Percentiles rank a stretch among this genome's conserved stretches.
phyloP scores from a whole-genome alignment of 1,140 invertebrate genomes.

The Drosophila serrata region DNA sequence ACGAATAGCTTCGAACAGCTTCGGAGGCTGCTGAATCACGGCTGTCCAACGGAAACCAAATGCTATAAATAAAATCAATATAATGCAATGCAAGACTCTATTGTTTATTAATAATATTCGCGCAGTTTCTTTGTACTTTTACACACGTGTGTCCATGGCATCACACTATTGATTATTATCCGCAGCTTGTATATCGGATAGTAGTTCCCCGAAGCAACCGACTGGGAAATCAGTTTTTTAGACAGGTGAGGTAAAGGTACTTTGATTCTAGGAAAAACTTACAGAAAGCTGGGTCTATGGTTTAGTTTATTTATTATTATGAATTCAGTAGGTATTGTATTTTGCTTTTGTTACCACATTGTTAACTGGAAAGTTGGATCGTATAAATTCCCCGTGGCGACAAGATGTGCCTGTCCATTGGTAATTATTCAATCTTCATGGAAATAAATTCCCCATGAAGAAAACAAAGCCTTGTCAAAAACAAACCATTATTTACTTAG shows the following conservation, averaged over 20 bases:
- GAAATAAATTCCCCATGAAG: background rate
- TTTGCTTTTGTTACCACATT: constrained; percentile 2
- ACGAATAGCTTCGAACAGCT: constrained; percentile 6
- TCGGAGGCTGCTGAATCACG: constrained; percentile 27
- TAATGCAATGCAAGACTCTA: constrained; percentile 14
- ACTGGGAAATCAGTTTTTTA: constrained; percentile 1
- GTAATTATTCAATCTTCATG: background rate
- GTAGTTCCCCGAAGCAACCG: constrained; percentile 30
- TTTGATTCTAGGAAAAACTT: constrained; percentile 8
- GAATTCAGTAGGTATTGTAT: background rate
- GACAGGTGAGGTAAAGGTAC: background rate
- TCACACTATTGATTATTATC: constrained; percentile 23
- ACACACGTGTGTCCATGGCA: constrained; percentile 25
- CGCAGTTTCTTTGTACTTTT: constrained; percentile 27
- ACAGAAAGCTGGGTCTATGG: background rate
- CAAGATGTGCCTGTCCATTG: background rate
- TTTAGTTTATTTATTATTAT: constrained; percentile 9
- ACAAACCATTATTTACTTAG: constrained; percentile 3
- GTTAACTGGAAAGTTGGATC: background rate
- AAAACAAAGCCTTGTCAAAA: background rate
- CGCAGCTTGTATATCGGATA: constrained; percentile 31
- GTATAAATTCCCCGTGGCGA: background rate
- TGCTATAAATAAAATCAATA: constrained; percentile 39
- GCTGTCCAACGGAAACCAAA: constrained; percentile 23
- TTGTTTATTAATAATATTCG: constrained; percentile 30